Base-by-base conservation (phyloP, 1,140 invertebrate species). In the Zelostemma sp. region DNA sequence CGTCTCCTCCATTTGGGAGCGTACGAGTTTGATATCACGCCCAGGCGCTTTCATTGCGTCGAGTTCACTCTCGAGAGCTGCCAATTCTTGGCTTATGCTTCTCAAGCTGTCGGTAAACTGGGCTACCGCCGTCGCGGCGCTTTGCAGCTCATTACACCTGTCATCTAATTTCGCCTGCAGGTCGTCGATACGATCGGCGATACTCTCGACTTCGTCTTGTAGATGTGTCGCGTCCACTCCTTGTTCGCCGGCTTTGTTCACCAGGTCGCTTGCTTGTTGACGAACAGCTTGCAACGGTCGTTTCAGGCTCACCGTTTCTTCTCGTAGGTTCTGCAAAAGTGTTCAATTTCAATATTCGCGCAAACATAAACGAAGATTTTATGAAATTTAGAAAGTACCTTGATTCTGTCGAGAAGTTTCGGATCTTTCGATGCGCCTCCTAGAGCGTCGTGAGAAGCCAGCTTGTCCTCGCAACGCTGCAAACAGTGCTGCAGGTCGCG, bases 71-170 rank as follows among this genome's bases (percentile, higher is more conserved):
- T 98, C 96, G 11, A 98, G 79, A 35, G 89, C 89, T 3, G 90
- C 88, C 0, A 98, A 80, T 80, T 97, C 92, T 60, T 91, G 88
- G 31, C 88, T 89, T 1, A 96, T 86, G 6, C 77, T 86, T 80
- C 96, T 97, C 0, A 95, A 90, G 82, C 93, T 91, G 43, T 95
- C 93, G 75, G 93, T 94, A 82, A 96, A 97, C 68, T 93, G 93
- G 12, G 93, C 91, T 25, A 95, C 91, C 14, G 93, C 95, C 9
- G 93, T 92, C 0, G 95, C 93, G 0, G 95, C 95, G 11, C 92
- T 93, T 73, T 97, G 94, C 38, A 98, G 85, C 65, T 93, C 91
- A 43, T 90, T 89, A 53, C 93, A 92, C 6, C 95, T 88, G 69
- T 95, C 93, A 46, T 93, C 90, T 2, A 97, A 79, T 79, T 93